Percentiles rank a stretch among this genome's conserved stretches.
These are phyloP conservation scores for Lepidonotus clava DNA, from an alignment of 2,888 invertebrate species.

Conservation along the genomic window DNA sequence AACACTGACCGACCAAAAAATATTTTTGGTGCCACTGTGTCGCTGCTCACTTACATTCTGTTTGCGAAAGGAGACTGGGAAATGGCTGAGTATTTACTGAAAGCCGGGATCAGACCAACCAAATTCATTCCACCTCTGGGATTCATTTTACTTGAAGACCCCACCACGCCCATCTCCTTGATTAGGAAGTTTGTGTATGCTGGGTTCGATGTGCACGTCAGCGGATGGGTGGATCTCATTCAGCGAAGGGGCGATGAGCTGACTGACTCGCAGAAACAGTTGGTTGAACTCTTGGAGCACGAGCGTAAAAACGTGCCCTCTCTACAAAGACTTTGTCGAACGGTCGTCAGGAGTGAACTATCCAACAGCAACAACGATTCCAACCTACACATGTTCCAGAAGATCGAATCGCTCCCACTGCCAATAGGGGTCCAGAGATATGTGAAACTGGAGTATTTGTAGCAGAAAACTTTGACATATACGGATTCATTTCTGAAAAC, in stretches of 20 bases:
- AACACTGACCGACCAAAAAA: conserved; percentile 34
- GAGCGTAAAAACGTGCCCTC: background rate
- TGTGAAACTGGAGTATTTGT: conserved; percentile 38
- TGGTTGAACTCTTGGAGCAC: conserved; percentile 1
- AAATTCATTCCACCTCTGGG: conserved; percentile 35
- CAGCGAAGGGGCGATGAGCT: background rate
- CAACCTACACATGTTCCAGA: background rate
- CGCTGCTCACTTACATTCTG: conserved; percentile 39
- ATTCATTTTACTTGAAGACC: conserved; percentile 38
- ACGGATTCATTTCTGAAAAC: too few relatives aligned
- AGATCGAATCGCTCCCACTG: background rate
- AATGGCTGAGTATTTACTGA: conserved; percentile 35
- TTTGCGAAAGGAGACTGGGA: conserved; percentile 36
- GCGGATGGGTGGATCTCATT: conserved; percentile 28
- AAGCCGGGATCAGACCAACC: conserved; percentile 17
- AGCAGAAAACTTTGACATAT: too few relatives aligned
- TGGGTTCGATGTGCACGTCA: conserved; percentile 42
- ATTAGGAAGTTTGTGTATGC: conserved; percentile 40
- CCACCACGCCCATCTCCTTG: conserved; percentile 9
- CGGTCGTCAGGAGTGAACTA: background rate
- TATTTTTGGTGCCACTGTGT: conserved; percentile 10
- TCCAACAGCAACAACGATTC: background rate
- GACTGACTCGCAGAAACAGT: background rate
- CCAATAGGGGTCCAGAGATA: conserved; percentile 4
- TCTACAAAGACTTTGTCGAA: conserved; percentile 22